Evolutionary conservation across 2,113 vertebrate species (phyloP), one percentile per base, ranked within the genome.

Genomic region (Oryzias curvinotus): DNA sequence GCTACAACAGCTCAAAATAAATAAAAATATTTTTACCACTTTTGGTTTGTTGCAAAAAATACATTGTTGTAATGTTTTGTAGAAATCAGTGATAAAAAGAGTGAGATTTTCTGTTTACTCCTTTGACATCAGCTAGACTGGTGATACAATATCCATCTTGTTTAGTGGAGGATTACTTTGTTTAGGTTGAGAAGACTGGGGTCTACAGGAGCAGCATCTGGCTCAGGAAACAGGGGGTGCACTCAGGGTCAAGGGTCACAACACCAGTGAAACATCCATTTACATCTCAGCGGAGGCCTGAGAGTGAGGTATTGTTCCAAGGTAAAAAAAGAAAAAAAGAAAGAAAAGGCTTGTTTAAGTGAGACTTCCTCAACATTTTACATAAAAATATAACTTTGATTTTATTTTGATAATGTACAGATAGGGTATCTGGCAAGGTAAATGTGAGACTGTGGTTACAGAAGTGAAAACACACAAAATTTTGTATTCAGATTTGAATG

Each of bases 101-200:
- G 76, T 17, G 57, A 52, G 57, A 52, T 57, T 73, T 64, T 76
- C 59, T 69, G 65, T 52, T 63, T 71, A 47, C 42, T 43, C 66
- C 65, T 68, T 52, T 80, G 73, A 67, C 79, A 73, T 82, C 84
- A 81, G 78, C 81, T 68, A 41, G 78, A 71, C 57, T 60, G 80
- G 69, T 80, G 87, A 90, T 86, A 89, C 87, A 90, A 88, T 89
- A 89, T 89, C 87, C 83, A 86, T 87, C 83, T 89, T 90, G 87
- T 89, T 88, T 86, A 85, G 83, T 77, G 85, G 83, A 88, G 87
- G 86, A 86, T 90, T 87, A 89, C 83, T 86, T 88, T 90, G 83
- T 88, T 89, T 90, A 85, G 83, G 63, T 88, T 89, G 70, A 77
- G 78, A 80, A 73, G 80, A 62, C 58, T 56, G 75, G 77, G 72